A percentile compares a stretch with the other conserved stretches of the same genome.
phyloP scores from a whole-genome alignment of 2,797 vertebrate genomes.

The Bradypodion ventrale region DNA sequence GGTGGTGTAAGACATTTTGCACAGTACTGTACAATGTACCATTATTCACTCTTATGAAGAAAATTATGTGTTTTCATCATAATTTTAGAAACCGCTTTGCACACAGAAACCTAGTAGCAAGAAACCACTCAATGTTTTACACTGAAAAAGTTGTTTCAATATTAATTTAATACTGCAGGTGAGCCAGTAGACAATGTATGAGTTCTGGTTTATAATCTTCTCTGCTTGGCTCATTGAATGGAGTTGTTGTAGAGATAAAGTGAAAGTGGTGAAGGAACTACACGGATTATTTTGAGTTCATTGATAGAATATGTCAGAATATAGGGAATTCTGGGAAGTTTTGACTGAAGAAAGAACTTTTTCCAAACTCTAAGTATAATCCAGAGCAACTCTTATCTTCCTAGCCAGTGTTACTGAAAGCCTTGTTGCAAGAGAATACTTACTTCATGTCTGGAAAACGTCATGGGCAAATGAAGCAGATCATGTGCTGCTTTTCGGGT shows the following conservation, averaged over 20 bases:
- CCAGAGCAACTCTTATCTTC: neutral
- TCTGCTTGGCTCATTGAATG: neutral
- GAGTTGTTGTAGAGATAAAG: neutral
- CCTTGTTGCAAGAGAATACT: constrained; percentile 36
- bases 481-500: constrained; percentile 76
- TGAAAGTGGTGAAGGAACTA: neutral
- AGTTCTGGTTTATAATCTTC: neutral
- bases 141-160: neutral
- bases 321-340: too few species aligned
- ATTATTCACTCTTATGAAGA: neutral
- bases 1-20: too few species aligned
- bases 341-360: too few species aligned
- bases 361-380: neutral
- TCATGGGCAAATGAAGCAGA: constrained; percentile 75
- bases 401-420: constrained; percentile 11
- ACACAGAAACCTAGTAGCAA: neutral
- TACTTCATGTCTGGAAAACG: constrained; percentile 76
- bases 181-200: neutral
- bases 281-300: neutral
- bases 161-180: neutral
- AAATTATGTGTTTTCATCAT: neutral
- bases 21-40: neutral
- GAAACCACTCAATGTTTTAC: neutral
- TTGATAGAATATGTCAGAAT: neutral
- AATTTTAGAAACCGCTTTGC: neutral